Base-by-base conservation (phyloP, 2,888 invertebrate species). In the Cartodere bifasciata region DNA sequence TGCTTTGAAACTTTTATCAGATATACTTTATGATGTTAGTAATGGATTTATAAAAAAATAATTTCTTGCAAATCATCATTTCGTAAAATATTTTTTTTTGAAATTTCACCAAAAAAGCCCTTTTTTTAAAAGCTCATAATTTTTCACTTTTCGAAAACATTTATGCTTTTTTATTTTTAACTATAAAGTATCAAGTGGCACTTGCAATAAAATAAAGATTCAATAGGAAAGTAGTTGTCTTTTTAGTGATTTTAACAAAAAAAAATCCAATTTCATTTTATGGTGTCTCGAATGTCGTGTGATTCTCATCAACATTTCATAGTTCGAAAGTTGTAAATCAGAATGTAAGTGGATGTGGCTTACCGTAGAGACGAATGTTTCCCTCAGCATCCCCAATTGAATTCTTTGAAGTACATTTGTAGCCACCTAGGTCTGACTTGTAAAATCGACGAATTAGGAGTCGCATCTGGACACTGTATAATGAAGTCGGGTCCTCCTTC, bases 381-480 rank as follows among this genome's bases (percentile, higher is more conserved):
- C 87, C 87, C 56, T 87, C 87, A 9, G 88, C 85, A 48, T 85
- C 86, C 1, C 88, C 90, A 49, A 90, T 85, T 38, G 86, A 86
- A 62, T 90, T 90, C 63, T 88, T 87, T 29, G 87, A 87, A 50
- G 86, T 85, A 64, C 88, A 90, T 56, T 84, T 86, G 67, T 88
- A 88, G 28, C 85, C 85, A 10, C 85, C 85, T 45, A 85, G 70
- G 56, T 86, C 85, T 35, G 70, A 71, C 40, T 74, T 70, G 52
- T 79, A 78, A 37, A 88, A 70, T 46, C 76, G 74, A 32, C 72
- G 69, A 26, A 90, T 76, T 30, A 80, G 69, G 38, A 90, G 67
- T 31, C 73, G 69, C 86, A 87, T 86, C 56, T 82, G 81, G 5
- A 85, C 77, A 52, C 84, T 80, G 65, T 87, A 87, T 58, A 82